phyloP scores from a whole-genome alignment of 2,113 vertebrate species.

The Protobothrops flavoviridis region DNA sequence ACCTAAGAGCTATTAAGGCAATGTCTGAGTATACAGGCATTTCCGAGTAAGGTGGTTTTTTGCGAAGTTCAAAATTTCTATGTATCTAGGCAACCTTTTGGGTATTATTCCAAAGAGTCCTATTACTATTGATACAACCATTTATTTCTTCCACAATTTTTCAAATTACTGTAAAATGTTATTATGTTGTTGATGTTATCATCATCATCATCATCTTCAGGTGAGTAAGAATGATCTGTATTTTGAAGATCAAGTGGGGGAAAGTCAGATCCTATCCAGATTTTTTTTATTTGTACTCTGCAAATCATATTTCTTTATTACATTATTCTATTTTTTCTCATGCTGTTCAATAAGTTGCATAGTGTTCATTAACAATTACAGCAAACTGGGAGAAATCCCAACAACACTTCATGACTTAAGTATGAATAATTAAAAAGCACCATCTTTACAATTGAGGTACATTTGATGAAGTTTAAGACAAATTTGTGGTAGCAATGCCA shows the following conservation, averaged over 20 bases:
- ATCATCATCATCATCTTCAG: not conserved
- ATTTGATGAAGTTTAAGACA: not conserved
- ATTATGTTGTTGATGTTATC: not conserved
- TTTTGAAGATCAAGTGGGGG: constrained; percentile 4
- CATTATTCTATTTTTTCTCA: not conserved
- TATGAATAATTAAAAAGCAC: not conserved
- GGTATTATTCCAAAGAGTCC: not conserved
- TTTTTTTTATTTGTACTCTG: not conserved
- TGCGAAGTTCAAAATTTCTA: not conserved
- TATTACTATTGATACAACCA: not conserved
- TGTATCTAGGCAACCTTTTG: too few relatives aligned
- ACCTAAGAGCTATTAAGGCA: not conserved
- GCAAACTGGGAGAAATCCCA: not conserved
- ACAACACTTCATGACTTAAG: not conserved
- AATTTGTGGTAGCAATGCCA: not conserved
- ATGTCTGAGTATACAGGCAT: not conserved
- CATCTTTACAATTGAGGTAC: not conserved
- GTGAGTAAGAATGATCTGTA: not conserved
- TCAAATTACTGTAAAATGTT: not conserved
- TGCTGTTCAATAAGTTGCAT: not conserved
- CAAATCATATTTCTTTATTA: not conserved
- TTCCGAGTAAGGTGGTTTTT: not conserved
- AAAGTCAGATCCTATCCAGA: not conserved
- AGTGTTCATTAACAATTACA: not conserved
- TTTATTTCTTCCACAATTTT: not conserved